Base-by-base conservation (phyloP, 2,797 vertebrate species). In the Chaunax sp. region DNA sequence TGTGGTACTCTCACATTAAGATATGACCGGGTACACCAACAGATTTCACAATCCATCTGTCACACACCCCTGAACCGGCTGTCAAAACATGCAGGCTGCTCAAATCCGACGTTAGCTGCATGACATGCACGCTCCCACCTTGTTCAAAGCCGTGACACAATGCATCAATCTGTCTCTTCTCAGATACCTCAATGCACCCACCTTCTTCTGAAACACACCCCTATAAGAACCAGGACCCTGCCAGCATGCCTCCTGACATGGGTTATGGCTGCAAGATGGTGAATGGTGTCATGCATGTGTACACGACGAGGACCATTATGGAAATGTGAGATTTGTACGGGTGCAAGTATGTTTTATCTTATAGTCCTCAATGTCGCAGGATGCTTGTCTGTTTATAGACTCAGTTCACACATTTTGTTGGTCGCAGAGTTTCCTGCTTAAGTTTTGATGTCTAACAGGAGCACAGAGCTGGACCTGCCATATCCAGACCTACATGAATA, bases 401-500 rank as follows among this genome's bases (percentile, higher is more conserved):
- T 19, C 8, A 13, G 33, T 60, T 75, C 45, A 64, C 55, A 62
- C 35, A 52, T 69, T 68, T 49, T 26, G 0, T 50, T 28, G 68
- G 46, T 59, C 66, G 70, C 30, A 38, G 15, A 41, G 41, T 35
- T 54, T 40, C 16, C 28, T 58, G 13, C 46, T 75, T 19, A 79
- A 18, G 10, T 66, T 72, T 18, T 73, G 16, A 28, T 81, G 62
- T 75, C 54, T 2, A 61, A 82, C 87, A 97, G 96, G 90, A 93
- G 85, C 87, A 94, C 94, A 0, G 95, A 97, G 90, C 89, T 98
- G 91, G 96, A 99, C 68, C 93, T 98, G 74, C 96, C 95, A 0
- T 98, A 97, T 77, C 95, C 96, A 0, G 93, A 98, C 88, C 93
- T 98, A 80, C 94, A 96, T 87, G 97, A 98, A 58, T 98, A 97